Conservation (phyloP, 2,797 vertebrate genomes). For the Phyllotis vaccarum region DNA sequence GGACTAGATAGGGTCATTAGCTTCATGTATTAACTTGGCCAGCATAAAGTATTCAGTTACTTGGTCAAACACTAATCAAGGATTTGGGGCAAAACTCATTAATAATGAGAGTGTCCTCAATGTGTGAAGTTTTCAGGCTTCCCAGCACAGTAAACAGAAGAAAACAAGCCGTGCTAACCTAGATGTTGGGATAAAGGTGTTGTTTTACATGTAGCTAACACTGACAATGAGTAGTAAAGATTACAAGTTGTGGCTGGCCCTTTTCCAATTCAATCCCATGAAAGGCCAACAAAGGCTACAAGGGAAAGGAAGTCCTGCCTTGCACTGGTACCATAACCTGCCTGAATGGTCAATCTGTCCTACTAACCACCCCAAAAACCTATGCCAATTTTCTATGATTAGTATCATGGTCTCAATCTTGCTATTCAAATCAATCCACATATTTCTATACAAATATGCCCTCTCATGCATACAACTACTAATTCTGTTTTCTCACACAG, state of each 20-base stretch:
- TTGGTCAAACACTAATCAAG: conserved; percentile 10
- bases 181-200: neutral
- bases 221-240: neutral
- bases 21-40: neutral
- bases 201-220: neutral
- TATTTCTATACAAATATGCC: neutral
- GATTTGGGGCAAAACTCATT: neutral
- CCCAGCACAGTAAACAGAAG: neutral
- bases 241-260: neutral
- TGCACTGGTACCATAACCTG: neutral
- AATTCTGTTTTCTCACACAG: neutral
- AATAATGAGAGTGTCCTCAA: neutral
- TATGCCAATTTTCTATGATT: neutral
- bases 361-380: neutral
- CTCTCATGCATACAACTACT: neutral
- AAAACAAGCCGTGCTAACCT: neutral
- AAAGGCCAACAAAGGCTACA: neutral
- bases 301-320: neutral
- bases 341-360: neutral
- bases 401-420: neutral
- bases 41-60: neutral
- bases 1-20: too few relatives aligned
- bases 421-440: too few relatives aligned
- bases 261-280: neutral
- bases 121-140: neutral